Conservation (phyloP, 2,888 invertebrate genomes). For the Peribatodes rhomboidaria region DNA sequence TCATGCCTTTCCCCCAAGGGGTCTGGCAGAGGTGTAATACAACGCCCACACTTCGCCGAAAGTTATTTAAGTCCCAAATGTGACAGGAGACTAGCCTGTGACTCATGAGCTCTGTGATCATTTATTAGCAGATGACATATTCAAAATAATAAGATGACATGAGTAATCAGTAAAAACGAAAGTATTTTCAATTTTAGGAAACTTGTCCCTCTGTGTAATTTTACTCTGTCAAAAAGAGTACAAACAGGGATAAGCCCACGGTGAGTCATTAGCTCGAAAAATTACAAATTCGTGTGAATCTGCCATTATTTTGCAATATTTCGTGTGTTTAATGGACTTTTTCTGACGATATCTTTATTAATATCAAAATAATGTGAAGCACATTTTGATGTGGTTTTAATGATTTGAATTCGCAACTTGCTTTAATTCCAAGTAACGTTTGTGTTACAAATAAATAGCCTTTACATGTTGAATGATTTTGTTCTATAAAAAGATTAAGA, state of each 20-base stretch:
- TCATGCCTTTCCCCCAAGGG: no score
- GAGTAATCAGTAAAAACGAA: background rate
- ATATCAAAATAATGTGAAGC: conserved; percentile 14
- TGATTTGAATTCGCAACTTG: conserved; percentile 5
- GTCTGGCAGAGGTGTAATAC: no score
- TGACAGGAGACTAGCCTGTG: no score
- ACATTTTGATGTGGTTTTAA: conserved; percentile 22
- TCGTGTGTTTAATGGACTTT: conserved; percentile 24
- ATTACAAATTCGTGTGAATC: conserved; percentile 21
- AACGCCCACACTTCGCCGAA: no score
- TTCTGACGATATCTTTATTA: conserved; percentile 19
- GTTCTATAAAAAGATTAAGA: background rate
- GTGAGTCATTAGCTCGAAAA: conserved; percentile 11
- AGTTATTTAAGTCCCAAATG: no score
- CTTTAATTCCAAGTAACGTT: conserved; percentile 13
- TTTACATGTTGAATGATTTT: background rate
- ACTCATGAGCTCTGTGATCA: no score
- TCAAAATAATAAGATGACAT: no score
- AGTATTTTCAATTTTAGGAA: background rate
- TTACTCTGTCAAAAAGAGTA: background rate
- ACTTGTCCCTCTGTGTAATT: background rate
- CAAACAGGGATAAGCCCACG: conserved; percentile 7
- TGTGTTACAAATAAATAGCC: background rate
- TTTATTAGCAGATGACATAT: background rate
- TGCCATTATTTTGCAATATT: conserved; percentile 29